These are phyloP conservation scores for Machimus atricapillus DNA, from an alignment of 2,888 invertebrate genomes.

Conservation along the genomic window DNA sequence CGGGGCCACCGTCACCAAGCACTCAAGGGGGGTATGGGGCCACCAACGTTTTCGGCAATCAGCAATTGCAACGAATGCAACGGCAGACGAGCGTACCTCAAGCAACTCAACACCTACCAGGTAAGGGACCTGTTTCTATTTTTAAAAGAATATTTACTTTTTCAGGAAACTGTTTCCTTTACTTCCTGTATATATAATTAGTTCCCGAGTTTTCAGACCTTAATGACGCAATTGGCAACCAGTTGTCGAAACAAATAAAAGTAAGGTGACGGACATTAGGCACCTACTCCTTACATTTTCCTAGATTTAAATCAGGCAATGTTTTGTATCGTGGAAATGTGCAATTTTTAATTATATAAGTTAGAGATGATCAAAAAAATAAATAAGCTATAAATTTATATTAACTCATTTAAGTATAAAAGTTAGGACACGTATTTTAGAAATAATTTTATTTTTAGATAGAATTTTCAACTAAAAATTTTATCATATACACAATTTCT, in stretches of 20 bases:
- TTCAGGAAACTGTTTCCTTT: not conserved
- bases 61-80: slow-evolving; percentile 59
- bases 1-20: slow-evolving; percentile 55
- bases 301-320: not conserved
- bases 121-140: slow-evolving; percentile 49
- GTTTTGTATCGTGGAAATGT: not conserved
- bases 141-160: not conserved
- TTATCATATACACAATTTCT: too few species aligned
- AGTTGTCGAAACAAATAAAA: not conserved
- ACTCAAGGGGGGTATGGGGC: slow-evolving; percentile 57
- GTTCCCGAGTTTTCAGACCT: not conserved
- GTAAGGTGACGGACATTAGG: not conserved
- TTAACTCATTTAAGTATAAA: not conserved
- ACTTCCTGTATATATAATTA: slow-evolving; percentile 3
- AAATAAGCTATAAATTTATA: not conserved
- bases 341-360: not conserved
- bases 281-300: not conserved
- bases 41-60: slow-evolving; percentile 56
- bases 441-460: too few species aligned
- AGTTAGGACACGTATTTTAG: too few species aligned
- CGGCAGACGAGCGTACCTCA: slow-evolving; percentile 61
- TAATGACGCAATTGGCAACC: not conserved
- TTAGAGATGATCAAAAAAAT: not conserved
- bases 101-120: slow-evolving; percentile 62
- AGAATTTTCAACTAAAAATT: too few species aligned